Percentiles rank a stretch among this genome's conserved stretches.
Evolutionary conservation across 2,797 vertebrate genomes (phyloP).

Genomic region (Danio jaintianensis): DNA sequence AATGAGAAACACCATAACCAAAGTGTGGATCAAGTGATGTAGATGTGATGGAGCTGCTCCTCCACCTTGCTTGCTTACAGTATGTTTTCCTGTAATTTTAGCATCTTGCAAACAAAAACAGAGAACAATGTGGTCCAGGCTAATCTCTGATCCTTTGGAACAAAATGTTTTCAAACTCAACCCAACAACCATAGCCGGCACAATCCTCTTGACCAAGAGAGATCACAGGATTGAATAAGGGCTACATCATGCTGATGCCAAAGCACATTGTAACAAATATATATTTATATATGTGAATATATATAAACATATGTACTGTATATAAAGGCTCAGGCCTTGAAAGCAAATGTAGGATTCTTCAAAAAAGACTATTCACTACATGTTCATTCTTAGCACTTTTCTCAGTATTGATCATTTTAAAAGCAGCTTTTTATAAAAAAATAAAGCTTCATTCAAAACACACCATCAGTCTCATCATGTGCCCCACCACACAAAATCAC

Average conservation of each 20-base stretch:
- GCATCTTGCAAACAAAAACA: constrained; percentile 79
- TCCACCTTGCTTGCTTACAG: constrained; percentile 76
- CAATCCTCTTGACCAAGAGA: constrained; percentile 65
- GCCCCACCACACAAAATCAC: not conserved
- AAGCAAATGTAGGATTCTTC: not conserved
- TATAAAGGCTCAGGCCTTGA: not conserved
- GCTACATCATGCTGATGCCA: constrained; percentile 67
- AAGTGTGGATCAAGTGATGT: not conserved
- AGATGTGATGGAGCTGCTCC: constrained; percentile 37
- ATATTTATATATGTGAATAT: not conserved
- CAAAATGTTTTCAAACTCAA: constrained; percentile 72
- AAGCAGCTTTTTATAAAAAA: not conserved
- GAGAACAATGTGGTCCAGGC: constrained; percentile 76
- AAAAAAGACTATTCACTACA: not conserved
- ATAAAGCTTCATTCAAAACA: not conserved
- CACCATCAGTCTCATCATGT: not conserved
- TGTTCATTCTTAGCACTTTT: not conserved
- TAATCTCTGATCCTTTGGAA: constrained; percentile 82
- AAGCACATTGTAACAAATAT: not conserved
- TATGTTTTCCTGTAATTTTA: constrained; percentile 76
- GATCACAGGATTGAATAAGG: constrained; percentile 76
- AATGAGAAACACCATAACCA: constrained; percentile 10
- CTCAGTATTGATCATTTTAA: not conserved
- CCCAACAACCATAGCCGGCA: constrained; percentile 66
- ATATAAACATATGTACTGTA: not conserved